A percentile compares a stretch with the other conserved stretches of the same genome.
Conservation (phyloP, 2,113 vertebrate species). For the Melanostigma gelatinosum region DNA sequence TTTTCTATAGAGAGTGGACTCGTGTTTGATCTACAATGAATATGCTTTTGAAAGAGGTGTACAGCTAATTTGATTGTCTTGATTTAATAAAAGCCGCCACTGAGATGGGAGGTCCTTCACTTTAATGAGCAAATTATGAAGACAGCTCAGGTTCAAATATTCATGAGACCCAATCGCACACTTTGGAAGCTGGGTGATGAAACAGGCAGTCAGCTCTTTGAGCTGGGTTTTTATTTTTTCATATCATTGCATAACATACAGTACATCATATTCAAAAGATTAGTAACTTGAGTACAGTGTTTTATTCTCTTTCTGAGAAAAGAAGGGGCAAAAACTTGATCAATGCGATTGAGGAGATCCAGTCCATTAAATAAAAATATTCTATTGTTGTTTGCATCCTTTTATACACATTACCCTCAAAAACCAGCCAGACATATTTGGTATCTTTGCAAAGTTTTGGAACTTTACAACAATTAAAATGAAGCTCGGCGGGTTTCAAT, state of each 20-base stretch:
- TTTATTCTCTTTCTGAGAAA: neutral
- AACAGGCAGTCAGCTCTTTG: slow-evolving; percentile 41
- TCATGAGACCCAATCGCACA: slow-evolving; percentile 19
- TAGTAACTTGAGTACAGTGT: neutral
- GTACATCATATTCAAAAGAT: neutral
- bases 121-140: slow-evolving; percentile 59
- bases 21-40: slow-evolving; percentile 62
- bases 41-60: neutral
- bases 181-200: slow-evolving; percentile 13
- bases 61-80: slow-evolving; percentile 40
- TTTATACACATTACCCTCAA: neutral
- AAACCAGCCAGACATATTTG: neutral
- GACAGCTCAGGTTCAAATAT: slow-evolving; percentile 33
- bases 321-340: neutral
- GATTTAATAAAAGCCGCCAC: slow-evolving; percentile 31
- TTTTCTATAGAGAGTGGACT: slow-evolving; percentile 7
- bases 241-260: neutral
- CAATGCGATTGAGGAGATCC: neutral
- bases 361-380: neutral
- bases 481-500: neutral
- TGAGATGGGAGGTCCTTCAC: slow-evolving; percentile 49
- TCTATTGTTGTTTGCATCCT: neutral
- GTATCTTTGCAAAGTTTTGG: neutral
- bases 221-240: neutral
- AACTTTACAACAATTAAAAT: neutral